Evolutionary conservation across 2,888 invertebrate species (phyloP).

Genomic region (Sipha maydis): DNA sequence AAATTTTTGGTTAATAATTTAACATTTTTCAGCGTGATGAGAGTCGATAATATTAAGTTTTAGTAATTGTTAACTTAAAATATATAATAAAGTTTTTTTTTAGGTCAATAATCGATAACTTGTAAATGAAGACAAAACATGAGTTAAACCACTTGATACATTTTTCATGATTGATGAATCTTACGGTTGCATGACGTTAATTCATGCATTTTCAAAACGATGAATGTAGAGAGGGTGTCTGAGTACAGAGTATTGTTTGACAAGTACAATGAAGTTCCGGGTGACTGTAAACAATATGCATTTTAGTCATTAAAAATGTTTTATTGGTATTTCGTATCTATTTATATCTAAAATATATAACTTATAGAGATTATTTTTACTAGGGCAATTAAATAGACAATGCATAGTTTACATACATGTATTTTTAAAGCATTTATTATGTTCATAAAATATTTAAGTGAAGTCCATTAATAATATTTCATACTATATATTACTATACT

Average conservation of each 20-base stretch:
- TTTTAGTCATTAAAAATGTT: neutral
- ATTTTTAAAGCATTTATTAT: too few species aligned
- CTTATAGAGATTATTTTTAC: neutral
- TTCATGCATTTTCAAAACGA: neutral
- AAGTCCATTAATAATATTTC: too few species aligned
- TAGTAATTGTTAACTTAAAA: too few species aligned
- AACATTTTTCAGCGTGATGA: too few species aligned
- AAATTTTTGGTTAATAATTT: too few species aligned
- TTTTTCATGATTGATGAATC: neutral
- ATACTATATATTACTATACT: too few species aligned
- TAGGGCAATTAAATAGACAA: neutral
- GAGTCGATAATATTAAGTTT: too few species aligned
- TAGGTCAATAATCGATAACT: neutral
- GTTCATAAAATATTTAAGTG: too few species aligned
- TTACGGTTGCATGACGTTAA: neutral
- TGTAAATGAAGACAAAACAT: neutral
- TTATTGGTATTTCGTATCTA: neutral
- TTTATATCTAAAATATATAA: neutral
- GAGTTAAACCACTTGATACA: neutral
- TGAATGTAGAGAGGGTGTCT: neutral
- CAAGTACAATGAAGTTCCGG: conserved; percentile 19
- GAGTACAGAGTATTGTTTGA: conserved; percentile 1
- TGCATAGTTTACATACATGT: neutral
- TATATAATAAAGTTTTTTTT: neutral
- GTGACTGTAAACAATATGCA: neutral